phyloP scores from a whole-genome alignment of 2,888 invertebrate species.

The Scrobipalpa costella region DNA sequence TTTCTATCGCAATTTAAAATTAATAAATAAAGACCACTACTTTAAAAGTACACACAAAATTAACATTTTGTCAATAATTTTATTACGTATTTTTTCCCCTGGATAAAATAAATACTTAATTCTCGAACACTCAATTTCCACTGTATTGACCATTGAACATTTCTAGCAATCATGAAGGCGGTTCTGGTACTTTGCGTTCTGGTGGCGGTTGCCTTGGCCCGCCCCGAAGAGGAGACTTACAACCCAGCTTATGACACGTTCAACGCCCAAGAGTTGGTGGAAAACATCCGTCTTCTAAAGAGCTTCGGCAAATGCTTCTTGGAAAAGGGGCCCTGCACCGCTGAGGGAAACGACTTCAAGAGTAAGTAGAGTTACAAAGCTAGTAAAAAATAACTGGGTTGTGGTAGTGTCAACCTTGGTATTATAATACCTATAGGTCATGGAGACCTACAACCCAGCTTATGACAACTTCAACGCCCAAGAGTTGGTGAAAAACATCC shows the following conservation, averaged over 20 bases:
- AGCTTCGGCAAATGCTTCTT: constrained; percentile 86
- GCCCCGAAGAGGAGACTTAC: constrained; percentile 75
- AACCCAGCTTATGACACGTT: constrained; percentile 85
- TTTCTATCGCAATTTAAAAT: too few relatives aligned
- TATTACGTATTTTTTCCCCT: too few relatives aligned
- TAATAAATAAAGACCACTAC: too few relatives aligned
- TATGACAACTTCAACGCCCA: constrained; percentile 86
- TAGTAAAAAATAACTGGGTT: too few relatives aligned
- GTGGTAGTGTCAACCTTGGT: too few relatives aligned
- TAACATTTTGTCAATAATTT: too few relatives aligned
- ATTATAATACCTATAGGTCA: too few relatives aligned
- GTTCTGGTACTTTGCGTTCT: constrained; percentile 46
- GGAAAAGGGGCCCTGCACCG: constrained; percentile 83
- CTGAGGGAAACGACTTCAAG: constrained; percentile 86
- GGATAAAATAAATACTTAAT: too few relatives aligned
- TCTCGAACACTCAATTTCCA: not conserved
- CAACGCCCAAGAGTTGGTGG: constrained; percentile 83
- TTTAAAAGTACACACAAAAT: too few relatives aligned
- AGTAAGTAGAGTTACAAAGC: constrained; percentile 79
- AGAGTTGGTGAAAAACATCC: constrained; percentile 82
- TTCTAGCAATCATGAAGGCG: constrained; percentile 49
- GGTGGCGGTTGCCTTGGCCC: constrained; percentile 51
- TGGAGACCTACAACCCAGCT: constrained; percentile 80
- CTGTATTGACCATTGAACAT: not conserved
- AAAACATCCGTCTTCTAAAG: constrained; percentile 83